Evolutionary conservation across 1,140 invertebrate genomes (phyloP), one percentile per base, ranked within the genome.

Genomic region (Planococcus citri): DNA sequence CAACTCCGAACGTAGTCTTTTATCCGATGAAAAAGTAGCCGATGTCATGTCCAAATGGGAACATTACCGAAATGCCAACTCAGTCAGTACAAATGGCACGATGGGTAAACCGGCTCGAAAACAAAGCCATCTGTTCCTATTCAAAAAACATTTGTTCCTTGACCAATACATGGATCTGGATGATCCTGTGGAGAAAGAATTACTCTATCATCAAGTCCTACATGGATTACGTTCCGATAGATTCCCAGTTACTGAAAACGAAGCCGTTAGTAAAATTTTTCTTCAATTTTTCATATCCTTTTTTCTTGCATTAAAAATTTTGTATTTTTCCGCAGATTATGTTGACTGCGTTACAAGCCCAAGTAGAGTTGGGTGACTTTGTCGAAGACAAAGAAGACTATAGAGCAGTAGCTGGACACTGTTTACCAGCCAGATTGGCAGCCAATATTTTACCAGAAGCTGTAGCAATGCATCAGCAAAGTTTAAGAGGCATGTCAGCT

Each of bases 41-140:
- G 95, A 97, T 78, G 92, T 95, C 17, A 89, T 97, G 83, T 92
- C 93, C 0, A 92, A 94, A 78, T 97, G 95, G 94, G 95, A 97
- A 78, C 85, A 88, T 73, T 91, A 91, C 71, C 82, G 87, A 71
- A 84, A 77, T 75, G 84, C 82, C 72, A 83, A 76, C 75, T 82
- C 77, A 73, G 67, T 58, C 70, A 75, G 68, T 76, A 76, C 70
- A 68, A 72, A 72, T 71, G 74, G 12, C 73, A 73, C 68, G 70
- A 76, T 77, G 37, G 78, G 77, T 67, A 73, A 76, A n/a, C 79
- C 77, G 22, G 76, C 78, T 14, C 70, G 73, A 2, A 75, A 76
- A 68, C 75, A 74, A 61, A 82, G 78, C 75, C 83, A 82, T 74
- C 85, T 88, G 71, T 89, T 92, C 76, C 80, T 92, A 25, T 89